Percentiles rank a stretch among this genome's conserved stretches.
Conservation (phyloP, 2,113 vertebrate genomes). For the Apeltes quadracus region DNA sequence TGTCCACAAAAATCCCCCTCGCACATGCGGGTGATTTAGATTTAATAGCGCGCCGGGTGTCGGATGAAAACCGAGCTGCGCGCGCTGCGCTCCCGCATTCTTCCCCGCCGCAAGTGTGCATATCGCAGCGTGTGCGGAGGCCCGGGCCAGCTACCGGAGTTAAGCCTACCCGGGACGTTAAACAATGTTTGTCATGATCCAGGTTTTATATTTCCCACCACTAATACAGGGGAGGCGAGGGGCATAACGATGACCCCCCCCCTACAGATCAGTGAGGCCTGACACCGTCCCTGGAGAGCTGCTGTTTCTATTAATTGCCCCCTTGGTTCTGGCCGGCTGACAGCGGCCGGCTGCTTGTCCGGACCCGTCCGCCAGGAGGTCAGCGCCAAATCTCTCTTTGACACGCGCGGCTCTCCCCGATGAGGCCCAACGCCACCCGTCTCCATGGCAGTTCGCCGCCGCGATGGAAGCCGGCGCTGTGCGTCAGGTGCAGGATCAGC, state of each 20-base stretch:
- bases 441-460: constrained; percentile 31
- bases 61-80: constrained; percentile 54
- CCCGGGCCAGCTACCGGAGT: constrained; percentile 45
- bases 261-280: constrained; percentile 59
- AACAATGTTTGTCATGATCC: constrained; percentile 65
- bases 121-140: constrained; percentile 63
- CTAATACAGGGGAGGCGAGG: constrained; percentile 66
- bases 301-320: constrained; percentile 77
- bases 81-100: constrained; percentile 72
- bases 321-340: constrained; percentile 53
- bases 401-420: constrained; percentile 52
- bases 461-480: constrained; percentile 18
- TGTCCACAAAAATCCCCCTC: constrained; percentile 20
- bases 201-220: constrained; percentile 66
- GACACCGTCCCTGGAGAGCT: constrained; percentile 71
- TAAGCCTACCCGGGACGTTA: constrained; percentile 70
- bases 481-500: constrained; percentile 14
- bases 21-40: constrained; percentile 38
- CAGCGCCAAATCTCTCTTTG: constrained; percentile 55
- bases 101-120: constrained; percentile 70
- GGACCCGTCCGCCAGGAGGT: constrained; percentile 63
- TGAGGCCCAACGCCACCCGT: constrained; percentile 30
- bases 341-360: constrained; percentile 75
- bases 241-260: constrained; percentile 70
- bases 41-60: constrained; percentile 49